phyloP scores from a whole-genome alignment of 2,888 invertebrate genomes.

The Nycteola revayana region DNA sequence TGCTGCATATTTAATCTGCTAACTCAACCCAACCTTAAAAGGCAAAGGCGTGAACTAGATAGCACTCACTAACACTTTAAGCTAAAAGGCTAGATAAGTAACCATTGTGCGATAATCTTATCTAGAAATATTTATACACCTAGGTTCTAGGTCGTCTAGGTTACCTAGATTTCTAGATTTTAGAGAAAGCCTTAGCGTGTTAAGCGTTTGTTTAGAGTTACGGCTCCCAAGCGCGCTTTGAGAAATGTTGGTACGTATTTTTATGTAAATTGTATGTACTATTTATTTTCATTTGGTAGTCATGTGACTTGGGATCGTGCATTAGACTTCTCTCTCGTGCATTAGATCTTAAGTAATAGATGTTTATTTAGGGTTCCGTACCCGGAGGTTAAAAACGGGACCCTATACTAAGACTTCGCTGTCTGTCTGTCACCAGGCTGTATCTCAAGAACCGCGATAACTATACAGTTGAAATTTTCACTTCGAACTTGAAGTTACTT shows the following conservation, averaged over 20 bases:
- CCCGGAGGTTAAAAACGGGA: too few relatives aligned
- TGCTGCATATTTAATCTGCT: background rate
- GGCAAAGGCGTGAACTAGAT: constrained; percentile 14
- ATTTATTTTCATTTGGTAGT: too few relatives aligned
- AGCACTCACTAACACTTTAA: constrained; percentile 13
- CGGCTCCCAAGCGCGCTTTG: constrained; percentile 19
- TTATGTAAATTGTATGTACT: constrained; percentile 17
- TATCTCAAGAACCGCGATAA: too few relatives aligned
- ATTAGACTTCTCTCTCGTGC: too few relatives aligned
- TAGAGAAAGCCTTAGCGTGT: constrained; percentile 29
- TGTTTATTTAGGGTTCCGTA: too few relatives aligned
- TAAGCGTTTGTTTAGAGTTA: constrained; percentile 14
- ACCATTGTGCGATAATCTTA: constrained; percentile 31
- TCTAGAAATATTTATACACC: constrained; percentile 28
- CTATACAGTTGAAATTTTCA: too few relatives aligned
- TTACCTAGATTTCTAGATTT: constrained; percentile 39
- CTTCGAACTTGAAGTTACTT: too few relatives aligned
- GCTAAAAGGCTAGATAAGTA: constrained; percentile 25
- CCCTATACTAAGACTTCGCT: too few relatives aligned
- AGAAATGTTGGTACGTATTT: constrained; percentile 17
- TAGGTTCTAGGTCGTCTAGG: constrained; percentile 17
- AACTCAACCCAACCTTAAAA: constrained; percentile 3
- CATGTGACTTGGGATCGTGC: too few relatives aligned
- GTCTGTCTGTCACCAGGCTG: too few relatives aligned
- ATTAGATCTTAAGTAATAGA: too few relatives aligned